These are phyloP conservation scores for Prenolepis imparis DNA, from an alignment of 2,888 invertebrate genomes.

Conservation along the genomic window DNA sequence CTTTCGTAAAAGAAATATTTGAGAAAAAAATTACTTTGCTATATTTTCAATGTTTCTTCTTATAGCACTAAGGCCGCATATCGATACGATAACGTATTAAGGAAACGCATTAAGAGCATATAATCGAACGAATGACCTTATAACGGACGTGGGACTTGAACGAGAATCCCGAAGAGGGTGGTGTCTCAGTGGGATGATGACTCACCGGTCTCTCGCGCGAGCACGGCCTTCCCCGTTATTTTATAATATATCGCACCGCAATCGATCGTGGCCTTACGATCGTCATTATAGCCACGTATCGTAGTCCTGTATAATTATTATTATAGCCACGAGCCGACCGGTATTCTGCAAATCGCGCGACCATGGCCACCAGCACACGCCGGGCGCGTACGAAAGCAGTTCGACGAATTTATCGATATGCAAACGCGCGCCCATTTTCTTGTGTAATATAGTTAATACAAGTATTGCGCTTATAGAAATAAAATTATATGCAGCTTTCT, in stretches of 20 bases:
- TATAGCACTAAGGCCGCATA: not conserved
- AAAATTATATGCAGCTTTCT: not conserved
- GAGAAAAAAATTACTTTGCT: not conserved
- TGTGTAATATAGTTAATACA: slow-evolving; percentile 17
- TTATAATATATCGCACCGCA: slow-evolving; percentile 62
- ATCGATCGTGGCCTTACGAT: slow-evolving; percentile 41
- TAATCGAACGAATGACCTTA: not conserved
- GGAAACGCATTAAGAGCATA: not conserved
- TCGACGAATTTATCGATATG: slow-evolving; percentile 65
- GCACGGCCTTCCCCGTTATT: slow-evolving; percentile 73
- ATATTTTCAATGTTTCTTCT: not conserved
- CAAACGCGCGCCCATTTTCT: not conserved
- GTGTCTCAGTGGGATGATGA: slow-evolving; percentile 61
- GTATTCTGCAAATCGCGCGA: slow-evolving; percentile 69
- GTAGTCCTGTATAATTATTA: slow-evolving; percentile 60
- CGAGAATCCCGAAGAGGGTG: slow-evolving; percentile 57
- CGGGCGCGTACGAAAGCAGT: slow-evolving; percentile 62
- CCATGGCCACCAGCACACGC: slow-evolving; percentile 52
- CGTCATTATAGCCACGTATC: slow-evolving; percentile 40
- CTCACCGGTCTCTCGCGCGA: slow-evolving; percentile 60
- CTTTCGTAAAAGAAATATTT: not conserved
- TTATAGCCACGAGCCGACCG: slow-evolving; percentile 68
- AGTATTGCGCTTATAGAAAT: not conserved
- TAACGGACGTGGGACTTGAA: slow-evolving; percentile 27
- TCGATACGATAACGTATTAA: not conserved